phyloP scores from a whole-genome alignment of 1,140 invertebrate species.

The Bombus cullumanus region DNA sequence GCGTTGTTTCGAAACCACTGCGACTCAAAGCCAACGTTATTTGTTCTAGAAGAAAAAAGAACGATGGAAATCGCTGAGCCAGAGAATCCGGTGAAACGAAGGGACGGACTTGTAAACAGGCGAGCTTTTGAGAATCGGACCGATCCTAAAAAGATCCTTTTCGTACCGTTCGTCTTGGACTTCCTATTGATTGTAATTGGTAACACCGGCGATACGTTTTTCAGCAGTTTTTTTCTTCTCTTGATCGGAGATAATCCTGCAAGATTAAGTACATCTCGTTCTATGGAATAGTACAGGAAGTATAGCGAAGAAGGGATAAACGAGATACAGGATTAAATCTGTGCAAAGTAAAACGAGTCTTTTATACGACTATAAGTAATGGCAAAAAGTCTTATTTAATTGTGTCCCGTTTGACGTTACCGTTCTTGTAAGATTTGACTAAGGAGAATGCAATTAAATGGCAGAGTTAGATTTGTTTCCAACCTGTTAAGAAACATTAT shows the following conservation, averaged over 20 bases:
- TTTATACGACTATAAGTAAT: neutral
- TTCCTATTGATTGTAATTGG: slow-evolving; percentile 18
- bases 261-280: slow-evolving; percentile 8
- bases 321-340: neutral
- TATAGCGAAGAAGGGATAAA: neutral
- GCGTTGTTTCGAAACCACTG: neutral
- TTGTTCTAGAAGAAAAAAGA: neutral
- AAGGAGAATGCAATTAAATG: no score
- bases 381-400: neutral
- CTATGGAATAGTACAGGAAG: neutral
- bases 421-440: neutral
- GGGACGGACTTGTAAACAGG: slow-evolving; percentile 43
- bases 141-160: slow-evolving; percentile 14
- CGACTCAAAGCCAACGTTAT: neutral
- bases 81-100: slow-evolving; percentile 23
- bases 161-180: neutral
- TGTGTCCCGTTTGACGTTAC: neutral
- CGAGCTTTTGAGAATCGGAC: slow-evolving; percentile 11
- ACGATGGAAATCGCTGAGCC: slow-evolving; percentile 22
- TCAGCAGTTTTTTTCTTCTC: neutral
- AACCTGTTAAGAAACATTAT: neutral
- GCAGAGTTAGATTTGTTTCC: no score
- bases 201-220: slow-evolving; percentile 10
- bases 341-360: neutral
- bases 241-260: neutral